Percentiles rank a stretch among this genome's conserved stretches.
Evolutionary conservation across 2,113 vertebrate genomes (phyloP).

Genomic region (Gymnarchus niloticus): DNA sequence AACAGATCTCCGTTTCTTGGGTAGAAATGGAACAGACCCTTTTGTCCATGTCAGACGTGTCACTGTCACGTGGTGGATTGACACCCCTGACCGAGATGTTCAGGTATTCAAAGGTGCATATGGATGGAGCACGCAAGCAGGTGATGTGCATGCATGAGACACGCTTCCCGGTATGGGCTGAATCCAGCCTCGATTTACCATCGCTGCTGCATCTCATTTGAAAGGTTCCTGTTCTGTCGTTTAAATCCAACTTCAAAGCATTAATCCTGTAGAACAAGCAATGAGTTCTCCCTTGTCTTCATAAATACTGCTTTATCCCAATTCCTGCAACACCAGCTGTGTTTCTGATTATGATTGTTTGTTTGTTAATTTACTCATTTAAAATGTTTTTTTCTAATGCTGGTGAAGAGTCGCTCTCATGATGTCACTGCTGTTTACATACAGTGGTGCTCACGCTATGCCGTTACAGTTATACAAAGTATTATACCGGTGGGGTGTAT

Average conservation of each 20-base stretch:
- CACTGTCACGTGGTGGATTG: neutral
- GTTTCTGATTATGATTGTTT: slow-evolving; percentile 24
- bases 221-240: slow-evolving; percentile 41
- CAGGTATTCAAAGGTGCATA: neutral
- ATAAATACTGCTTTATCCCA: slow-evolving; percentile 41
- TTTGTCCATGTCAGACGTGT: neutral
- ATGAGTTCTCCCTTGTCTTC: slow-evolving; percentile 41
- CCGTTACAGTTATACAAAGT: no score
- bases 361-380: slow-evolving; percentile 46
- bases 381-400: slow-evolving; percentile 35
- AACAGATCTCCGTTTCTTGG: neutral
- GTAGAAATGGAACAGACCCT: neutral
- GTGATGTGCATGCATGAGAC: neutral
- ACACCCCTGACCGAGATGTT: neutral
- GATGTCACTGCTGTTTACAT: neutral
- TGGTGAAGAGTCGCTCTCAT: neutral
- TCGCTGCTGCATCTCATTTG: slow-evolving; percentile 49
- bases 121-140: neutral
- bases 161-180: neutral
- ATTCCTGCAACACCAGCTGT: slow-evolving; percentile 43
- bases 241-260: slow-evolving; percentile 60
- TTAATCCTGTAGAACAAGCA: slow-evolving; percentile 53
- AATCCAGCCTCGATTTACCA: slow-evolving; percentile 32
- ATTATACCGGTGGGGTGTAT: no score
- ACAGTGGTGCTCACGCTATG: neutral